A percentile compares a stretch with the other conserved stretches of the same genome.
phyloP scores from a whole-genome alignment of 2,797 vertebrate genomes.

The Poeciliopsis gracilis region DNA sequence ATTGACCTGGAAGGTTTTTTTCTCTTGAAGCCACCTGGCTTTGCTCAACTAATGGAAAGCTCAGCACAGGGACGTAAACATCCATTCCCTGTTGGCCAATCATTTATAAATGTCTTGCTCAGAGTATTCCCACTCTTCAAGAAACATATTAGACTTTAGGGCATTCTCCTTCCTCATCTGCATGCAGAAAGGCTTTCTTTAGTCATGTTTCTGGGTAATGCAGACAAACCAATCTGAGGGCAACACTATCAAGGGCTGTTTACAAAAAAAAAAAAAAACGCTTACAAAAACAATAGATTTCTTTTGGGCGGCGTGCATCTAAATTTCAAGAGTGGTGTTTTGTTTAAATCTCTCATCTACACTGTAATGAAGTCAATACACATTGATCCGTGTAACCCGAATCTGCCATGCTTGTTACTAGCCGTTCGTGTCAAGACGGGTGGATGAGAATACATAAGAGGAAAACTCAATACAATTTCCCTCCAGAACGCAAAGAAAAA shows the following conservation, averaged over 20 bases:
- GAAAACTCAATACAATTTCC: conserved; percentile 16
- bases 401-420: neutral
- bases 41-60: neutral
- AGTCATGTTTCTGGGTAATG: conserved; percentile 1
- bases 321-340: neutral
- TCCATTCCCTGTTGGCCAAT: neutral
- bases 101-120: neutral
- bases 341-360: neutral
- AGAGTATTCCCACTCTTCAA: neutral
- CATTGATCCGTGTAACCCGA: neutral
- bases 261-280: neutral
- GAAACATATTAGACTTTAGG: neutral
- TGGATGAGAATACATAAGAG: conserved; percentile 7
- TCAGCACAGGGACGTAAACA: neutral
- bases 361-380: neutral
- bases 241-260: neutral
- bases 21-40: neutral
- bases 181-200: neutral
- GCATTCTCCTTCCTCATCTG: neutral
- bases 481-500: neutral
- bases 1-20: neutral
- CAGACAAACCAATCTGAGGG: neutral
- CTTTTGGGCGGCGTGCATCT: neutral
- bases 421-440: neutral
- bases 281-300: neutral